Conservation (phyloP, 2,888 invertebrate genomes). For the Pyrrhia umbra region DNA sequence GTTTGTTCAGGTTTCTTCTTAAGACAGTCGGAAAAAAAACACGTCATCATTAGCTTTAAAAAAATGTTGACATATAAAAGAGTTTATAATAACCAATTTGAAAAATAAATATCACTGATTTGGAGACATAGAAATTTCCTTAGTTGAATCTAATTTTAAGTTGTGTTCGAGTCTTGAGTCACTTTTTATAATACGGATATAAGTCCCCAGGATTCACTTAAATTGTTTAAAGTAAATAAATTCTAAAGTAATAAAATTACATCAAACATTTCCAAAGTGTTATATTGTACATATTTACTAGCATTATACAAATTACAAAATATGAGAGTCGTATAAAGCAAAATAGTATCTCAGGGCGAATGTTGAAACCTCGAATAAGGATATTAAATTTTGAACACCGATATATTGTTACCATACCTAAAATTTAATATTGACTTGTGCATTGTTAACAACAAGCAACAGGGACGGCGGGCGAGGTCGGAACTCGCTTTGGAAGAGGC, state of each 20-base stretch:
- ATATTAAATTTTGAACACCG: conserved; percentile 82
- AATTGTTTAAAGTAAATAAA: background rate
- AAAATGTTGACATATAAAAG: no score
- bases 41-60: no score
- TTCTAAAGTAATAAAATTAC: conserved; percentile 2
- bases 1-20: no score
- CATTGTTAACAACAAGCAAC: conserved; percentile 77
- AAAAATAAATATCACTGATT: no score
- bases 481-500: conserved; percentile 74
- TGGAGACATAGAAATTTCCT: no score
- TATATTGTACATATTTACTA: no score
- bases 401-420: conserved; percentile 82
- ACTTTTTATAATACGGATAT: no score
- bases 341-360: conserved; percentile 80
- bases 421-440: conserved; percentile 84
- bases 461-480: conserved; percentile 66
- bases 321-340: conserved; percentile 51
- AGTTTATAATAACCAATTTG: no score
- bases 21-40: no score
- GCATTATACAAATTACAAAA: no score
- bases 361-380: conserved; percentile 72
- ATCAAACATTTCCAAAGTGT: background rate
- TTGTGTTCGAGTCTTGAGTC: no score
- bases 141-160: no score
- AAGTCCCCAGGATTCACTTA: background rate